These are phyloP conservation scores for Mythimna vitellina DNA, from an alignment of 2,888 invertebrate species.

Conservation along the genomic window DNA sequence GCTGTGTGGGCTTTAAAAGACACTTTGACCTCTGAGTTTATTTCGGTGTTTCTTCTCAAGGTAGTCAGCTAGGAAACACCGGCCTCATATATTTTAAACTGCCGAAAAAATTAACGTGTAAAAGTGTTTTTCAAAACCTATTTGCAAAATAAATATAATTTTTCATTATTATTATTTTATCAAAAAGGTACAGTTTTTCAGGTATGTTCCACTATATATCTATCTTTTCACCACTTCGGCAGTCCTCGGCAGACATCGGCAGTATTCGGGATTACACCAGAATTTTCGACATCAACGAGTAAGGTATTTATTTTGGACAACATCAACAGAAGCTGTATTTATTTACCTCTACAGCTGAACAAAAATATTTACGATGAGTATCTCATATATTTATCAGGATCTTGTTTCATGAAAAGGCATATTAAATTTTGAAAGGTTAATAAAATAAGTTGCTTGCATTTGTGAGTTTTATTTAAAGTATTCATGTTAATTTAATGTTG, in stretches of 20 bases:
- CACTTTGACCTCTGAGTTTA: too few species aligned
- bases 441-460: neutral
- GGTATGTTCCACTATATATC: too few species aligned
- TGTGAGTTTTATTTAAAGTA: neutral
- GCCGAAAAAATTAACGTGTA: too few species aligned
- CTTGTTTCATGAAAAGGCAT: neutral
- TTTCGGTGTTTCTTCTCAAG: too few species aligned
- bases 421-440: neutral
- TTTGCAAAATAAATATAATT: too few species aligned
- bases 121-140: too few species aligned
- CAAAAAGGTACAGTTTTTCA: neutral
- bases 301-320: constrained; percentile 27
- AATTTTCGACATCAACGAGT: neutral
- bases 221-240: neutral
- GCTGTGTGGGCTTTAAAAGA: too few species aligned
- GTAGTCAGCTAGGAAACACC: too few species aligned
- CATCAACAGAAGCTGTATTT: constrained; percentile 34
- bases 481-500: neutral
- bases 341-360: constrained; percentile 16
- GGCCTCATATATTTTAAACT: too few species aligned
- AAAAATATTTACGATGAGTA: constrained; percentile 17
- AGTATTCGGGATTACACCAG: neutral
- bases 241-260: neutral
- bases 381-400: neutral
- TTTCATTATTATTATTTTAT: too few species aligned